phyloP scores from a whole-genome alignment of 2,888 invertebrate genomes.

The Exephanes ischioxanthus region DNA sequence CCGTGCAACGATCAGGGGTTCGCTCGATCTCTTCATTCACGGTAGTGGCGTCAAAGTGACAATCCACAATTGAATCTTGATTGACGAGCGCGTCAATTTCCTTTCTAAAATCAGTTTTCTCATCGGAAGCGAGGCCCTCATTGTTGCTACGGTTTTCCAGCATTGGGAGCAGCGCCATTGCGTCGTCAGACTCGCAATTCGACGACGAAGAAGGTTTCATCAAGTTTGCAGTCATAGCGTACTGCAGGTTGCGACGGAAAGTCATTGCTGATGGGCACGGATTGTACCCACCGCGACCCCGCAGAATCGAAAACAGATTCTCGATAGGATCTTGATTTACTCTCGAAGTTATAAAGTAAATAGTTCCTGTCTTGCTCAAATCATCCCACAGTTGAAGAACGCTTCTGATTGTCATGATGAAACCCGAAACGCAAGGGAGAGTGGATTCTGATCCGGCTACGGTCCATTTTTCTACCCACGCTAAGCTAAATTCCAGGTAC shows the following conservation, averaged over 20 bases:
- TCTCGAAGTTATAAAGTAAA: conserved; percentile 63
- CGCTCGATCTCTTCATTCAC: not conserved
- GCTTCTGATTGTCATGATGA: conserved; percentile 66
- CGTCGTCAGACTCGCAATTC: conserved; percentile 63
- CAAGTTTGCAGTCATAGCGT: conserved; percentile 59
- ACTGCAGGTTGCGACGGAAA: conserved; percentile 64
- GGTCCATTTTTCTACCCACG: conserved; percentile 40
- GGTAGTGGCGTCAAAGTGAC: too few relatives aligned
- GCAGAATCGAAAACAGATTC: conserved; percentile 68
- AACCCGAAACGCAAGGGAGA: conserved; percentile 69
- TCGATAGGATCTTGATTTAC: conserved; percentile 71
- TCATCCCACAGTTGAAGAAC: conserved; percentile 67
- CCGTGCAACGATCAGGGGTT: not conserved
- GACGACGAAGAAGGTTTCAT: conserved; percentile 52
- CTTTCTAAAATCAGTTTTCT: not conserved
- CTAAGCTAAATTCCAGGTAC: conserved; percentile 45
- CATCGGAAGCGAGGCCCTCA: not conserved
- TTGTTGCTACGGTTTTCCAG: not conserved
- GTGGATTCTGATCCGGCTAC: conserved; percentile 46
- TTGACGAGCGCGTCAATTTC: conserved; percentile 18
- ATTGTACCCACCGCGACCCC: conserved; percentile 69
- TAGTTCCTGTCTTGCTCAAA: conserved; percentile 58
- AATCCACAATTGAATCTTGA: not conserved
- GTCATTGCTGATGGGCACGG: conserved; percentile 65
- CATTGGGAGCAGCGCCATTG: conserved; percentile 62